Percentiles rank a stretch among this genome's conserved stretches.
Evolutionary conservation across 1,140 invertebrate genomes (phyloP).

Genomic region (Cyclina sinensis): DNA sequence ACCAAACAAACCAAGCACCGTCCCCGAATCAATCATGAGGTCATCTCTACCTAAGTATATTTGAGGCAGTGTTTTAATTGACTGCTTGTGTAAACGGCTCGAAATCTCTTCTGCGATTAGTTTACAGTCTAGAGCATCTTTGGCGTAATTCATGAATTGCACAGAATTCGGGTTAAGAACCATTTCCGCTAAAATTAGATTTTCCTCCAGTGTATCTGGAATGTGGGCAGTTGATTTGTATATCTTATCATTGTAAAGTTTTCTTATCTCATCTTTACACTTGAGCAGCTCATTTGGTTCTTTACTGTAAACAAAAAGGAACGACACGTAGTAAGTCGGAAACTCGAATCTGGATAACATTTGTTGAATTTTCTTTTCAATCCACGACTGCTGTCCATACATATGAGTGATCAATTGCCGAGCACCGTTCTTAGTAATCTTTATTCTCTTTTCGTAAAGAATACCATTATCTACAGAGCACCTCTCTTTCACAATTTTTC

Average conservation of each 20-base stretch:
- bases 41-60: constrained; percentile 8
- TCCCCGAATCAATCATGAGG: neutral
- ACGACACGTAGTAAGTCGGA: neutral
- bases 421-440: neutral
- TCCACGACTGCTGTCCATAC: neutral
- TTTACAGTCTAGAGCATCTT: neutral
- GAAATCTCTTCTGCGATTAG: neutral
- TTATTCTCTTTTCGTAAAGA: neutral
- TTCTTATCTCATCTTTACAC: neutral
- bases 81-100: neutral
- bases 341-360: neutral
- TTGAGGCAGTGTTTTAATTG: neutral
- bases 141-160: constrained; percentile 6
- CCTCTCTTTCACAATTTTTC: neutral
- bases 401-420: neutral
- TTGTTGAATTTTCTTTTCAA: neutral
- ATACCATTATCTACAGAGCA: neutral
- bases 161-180: neutral
- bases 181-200: constrained; percentile 20
- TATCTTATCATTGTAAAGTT: neutral
- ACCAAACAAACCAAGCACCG: neutral
- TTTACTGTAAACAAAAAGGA: neutral
- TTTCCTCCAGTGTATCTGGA: neutral
- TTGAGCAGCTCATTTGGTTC: neutral
- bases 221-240: neutral